Base-by-base conservation (phyloP, 2,888 invertebrate genomes). In the Nomada ferruginata region DNA sequence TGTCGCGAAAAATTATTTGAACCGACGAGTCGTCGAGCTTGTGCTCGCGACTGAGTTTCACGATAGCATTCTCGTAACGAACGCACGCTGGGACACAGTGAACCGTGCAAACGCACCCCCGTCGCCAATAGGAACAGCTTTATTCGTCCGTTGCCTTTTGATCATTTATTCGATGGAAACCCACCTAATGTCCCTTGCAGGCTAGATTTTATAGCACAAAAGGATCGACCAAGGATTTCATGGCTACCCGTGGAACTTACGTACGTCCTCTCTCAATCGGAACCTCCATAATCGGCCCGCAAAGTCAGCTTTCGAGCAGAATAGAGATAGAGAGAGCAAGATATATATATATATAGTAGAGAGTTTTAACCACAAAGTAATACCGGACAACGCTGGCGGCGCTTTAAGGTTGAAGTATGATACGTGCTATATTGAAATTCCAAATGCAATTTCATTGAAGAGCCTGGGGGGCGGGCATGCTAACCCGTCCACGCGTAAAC, bases 401-500 rank as follows among this genome's bases (percentile, higher is more conserved):
- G 81, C 77, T 89, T 83, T 69, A 83, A 85, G 81, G 83, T 78
- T 78, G 79, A 87, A 73, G 81, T 83, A 85, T 81, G 89, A 89
- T 87, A 87, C 73, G 83, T 77, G 83, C 83, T 79, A 85, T 90
- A 90, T 89, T 89, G 89, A 89, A 90, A 89, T 89, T 90, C 85
- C 73, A 81, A 71, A 87, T 87, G 85, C 89, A 90, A 89, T 90
- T 89, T 89, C 78, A 70, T 63, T 77, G 72, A 68, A 60, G 75
- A 5, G 79, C 86, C 84, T n/a, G 59, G 50, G 36, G 36, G 71
- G 85, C 83, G 23, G 36, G 72, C 60, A 72, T 64, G 20, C 15
- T 47, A 59, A 44, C 60, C 53, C 18, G 18, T 23, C 53, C 52
- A n/a, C 42, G 57, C 60, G 61, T 59, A n/a, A 61, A 61, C 64